These are phyloP conservation scores for Aplysina aerophoba DNA, from an alignment of 37 sponge, comb jelly and placozoan species.

Conservation along the genomic window DNA sequence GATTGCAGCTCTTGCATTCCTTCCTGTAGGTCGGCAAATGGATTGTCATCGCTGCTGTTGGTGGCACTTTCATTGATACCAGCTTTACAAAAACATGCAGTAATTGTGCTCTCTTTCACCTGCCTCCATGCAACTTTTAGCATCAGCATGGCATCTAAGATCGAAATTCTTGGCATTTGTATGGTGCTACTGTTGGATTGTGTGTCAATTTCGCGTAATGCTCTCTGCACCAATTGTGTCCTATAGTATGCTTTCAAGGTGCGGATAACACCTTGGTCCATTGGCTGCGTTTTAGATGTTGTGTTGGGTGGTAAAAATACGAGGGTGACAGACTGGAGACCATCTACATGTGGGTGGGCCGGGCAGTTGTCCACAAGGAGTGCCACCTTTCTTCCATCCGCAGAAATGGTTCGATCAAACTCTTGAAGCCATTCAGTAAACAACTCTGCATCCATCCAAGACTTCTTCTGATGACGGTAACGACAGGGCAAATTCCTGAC, in stretches of 20 bases:
- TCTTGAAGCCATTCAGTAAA: neutral
- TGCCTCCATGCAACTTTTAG: no score
- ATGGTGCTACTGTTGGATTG: no score
- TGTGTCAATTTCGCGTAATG: no score
- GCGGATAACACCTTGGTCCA: conserved; percentile 26
- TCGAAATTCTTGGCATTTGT: no score
- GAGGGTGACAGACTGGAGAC: conserved; percentile 5
- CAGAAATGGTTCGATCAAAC: neutral
- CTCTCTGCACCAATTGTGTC: neutral
- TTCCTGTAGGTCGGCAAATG: neutral
- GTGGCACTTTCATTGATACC: conserved; percentile 8
- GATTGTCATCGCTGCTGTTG: neutral
- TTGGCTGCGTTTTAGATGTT: conserved; percentile 12
- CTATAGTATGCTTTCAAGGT: conserved; percentile 15
- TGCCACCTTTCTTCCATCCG: neutral
- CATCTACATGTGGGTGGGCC: neutral
- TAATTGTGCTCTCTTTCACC: no score
- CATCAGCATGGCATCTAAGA: no score
- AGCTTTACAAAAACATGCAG: no score
- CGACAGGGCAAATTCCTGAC: conserved; percentile 9
- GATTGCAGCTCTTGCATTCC: conserved; percentile 26
- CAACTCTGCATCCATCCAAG: conserved; percentile 8
- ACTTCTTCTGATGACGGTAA: neutral
- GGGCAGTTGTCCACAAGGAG: conserved; percentile 23
- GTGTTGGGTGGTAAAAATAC: conserved; percentile 17